A percentile compares a stretch with the other conserved stretches of the same genome.
phyloP scores from a whole-genome alignment of 2,113 vertebrate genomes.

The Daboia siamensis region DNA sequence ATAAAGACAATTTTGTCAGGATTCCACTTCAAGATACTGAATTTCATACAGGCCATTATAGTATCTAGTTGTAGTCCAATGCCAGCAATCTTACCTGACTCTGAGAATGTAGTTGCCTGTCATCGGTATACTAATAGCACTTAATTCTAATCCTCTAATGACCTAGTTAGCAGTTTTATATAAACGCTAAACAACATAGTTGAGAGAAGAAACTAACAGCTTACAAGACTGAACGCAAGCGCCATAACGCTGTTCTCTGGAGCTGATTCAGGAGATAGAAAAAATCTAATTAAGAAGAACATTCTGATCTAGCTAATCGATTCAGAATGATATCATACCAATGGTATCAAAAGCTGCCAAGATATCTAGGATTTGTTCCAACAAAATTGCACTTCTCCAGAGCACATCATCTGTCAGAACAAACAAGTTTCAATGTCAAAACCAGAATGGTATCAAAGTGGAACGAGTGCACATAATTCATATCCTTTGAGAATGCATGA shows the following conservation, averaged over 20 bases:
- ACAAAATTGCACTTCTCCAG: neutral
- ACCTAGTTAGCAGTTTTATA: neutral
- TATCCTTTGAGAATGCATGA: neutral
- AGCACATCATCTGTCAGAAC: neutral
- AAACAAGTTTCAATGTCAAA: neutral
- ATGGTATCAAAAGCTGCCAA: neutral
- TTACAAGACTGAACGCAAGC: neutral
- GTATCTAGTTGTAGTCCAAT: constrained; percentile 20
- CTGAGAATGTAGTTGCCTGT: neutral
- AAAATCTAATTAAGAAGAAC: neutral
- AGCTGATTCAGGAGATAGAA: neutral
- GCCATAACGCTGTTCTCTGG: neutral
- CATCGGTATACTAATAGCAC: neutral
- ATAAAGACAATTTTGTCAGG: neutral
- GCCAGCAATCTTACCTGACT: neutral
- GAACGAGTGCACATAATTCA: neutral
- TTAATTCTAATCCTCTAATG: neutral
- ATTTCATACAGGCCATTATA: neutral
- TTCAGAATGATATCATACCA: neutral
- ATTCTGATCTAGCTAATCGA: neutral
- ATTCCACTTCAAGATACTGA: neutral
- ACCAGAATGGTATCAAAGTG: neutral
- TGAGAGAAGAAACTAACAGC: constrained; percentile 78
- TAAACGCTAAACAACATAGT: neutral
- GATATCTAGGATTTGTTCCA: neutral